Evolutionary conservation across 2,888 invertebrate species (phyloP), one percentile per base, ranked within the genome.

Genomic region (Andrena bicolor): DNA sequence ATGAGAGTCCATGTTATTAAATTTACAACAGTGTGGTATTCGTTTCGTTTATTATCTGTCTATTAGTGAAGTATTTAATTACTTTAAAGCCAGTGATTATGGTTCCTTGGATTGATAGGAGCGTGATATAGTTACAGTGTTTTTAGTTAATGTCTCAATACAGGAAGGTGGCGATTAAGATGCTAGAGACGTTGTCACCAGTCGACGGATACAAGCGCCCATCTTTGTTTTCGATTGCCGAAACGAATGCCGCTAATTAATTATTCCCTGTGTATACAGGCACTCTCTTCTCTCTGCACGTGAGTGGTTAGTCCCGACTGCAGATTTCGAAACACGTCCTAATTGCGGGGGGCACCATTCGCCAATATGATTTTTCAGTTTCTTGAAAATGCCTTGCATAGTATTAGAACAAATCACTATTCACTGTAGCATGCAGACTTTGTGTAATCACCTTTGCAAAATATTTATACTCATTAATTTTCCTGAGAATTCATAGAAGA

Each of bases 171-270:
- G 58, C 68, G 64, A 87, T 91, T 91, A 72, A 80, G 58, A 91
- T 90, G 87, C 91, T 73, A 60, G 48, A 58, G 28, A 79, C 86
- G 87, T 86, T 77, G 76, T 78, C 69, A 69, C 72, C 73, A 86
- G 82, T 86, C 85, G 87, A 86, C 87, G 89, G 88, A 89, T 89
- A 90, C 88, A 87, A 88, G 76, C 87, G 80, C 82, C 88, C 90
- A 89, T 90, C 86, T 90, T 90, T 86, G 90, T 89, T 90, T 90
- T 90, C 86, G 88, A 91, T 92, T 89, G 91, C 92, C 91, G 90
- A 92, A 92, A 91, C 89, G 86, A 88, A 89, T 65, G 87, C 90
- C 90, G 90, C 91, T 91, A 88, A 92, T 92, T 89, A 92, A 89
- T 92, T 91, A 92, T 92, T 92, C 92, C 80, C 85, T 77, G 87